These are phyloP conservation scores for Porites lobata DNA, from an alignment of 92 coral and sea anemone species.

Conservation along the genomic window DNA sequence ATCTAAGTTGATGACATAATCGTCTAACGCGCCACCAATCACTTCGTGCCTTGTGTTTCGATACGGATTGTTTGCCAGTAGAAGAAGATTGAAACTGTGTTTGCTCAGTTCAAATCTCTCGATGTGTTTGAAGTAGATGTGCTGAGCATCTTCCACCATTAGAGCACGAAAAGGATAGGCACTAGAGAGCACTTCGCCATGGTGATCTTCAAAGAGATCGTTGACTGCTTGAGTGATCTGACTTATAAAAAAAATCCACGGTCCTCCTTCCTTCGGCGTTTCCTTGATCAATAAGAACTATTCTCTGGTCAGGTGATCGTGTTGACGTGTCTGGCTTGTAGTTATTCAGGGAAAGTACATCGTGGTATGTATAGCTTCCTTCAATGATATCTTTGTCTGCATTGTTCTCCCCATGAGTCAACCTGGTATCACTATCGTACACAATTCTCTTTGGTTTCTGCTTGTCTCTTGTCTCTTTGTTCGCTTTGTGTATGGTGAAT, in stretches of 20 bases:
- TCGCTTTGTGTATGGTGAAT: neutral
- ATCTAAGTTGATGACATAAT: constrained; percentile 3
- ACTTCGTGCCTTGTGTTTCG: neutral
- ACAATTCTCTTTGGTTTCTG: constrained; percentile 11
- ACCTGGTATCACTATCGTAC: neutral
- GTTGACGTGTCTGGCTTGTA: constrained; percentile 2
- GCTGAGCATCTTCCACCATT: neutral
- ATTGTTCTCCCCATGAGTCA: neutral
- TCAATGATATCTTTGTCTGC: constrained; percentile 1
- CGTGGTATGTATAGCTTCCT: neutral
- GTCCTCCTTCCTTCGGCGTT: neutral
- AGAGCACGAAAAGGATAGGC: neutral
- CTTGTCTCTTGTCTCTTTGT: neutral
- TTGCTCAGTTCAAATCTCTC: constrained; percentile 36
- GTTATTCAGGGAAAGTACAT: constrained; percentile 6
- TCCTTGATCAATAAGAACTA: neutral
- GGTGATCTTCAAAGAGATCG: neutral
- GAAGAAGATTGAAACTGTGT: neutral
- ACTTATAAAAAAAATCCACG: neutral
- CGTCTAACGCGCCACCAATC: constrained; percentile 3
- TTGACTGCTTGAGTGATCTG: neutral
- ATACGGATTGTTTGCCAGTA: neutral
- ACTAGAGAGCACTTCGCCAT: neutral
- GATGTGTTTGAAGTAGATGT: constrained; percentile 7
- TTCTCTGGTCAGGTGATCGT: neutral